Conservation (phyloP, 2,113 vertebrate species). For the Phalacrocorax pelagicus region DNA sequence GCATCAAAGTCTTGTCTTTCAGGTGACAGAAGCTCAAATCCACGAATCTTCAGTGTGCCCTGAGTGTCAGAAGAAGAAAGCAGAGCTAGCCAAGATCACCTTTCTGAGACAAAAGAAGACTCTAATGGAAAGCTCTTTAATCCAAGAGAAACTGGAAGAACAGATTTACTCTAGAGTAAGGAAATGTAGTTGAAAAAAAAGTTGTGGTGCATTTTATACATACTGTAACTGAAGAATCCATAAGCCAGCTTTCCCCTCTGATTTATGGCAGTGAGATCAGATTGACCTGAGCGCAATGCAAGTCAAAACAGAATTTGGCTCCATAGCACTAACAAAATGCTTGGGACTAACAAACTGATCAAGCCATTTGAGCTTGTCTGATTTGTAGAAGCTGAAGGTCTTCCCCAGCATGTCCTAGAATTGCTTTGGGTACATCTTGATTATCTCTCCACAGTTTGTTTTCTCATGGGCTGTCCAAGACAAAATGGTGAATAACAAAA, state of each 20-base stretch:
- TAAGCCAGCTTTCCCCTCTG: not conserved
- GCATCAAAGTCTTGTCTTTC: not conserved
- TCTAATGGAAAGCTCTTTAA: slow-evolving; percentile 63
- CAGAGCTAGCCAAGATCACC: slow-evolving; percentile 65
- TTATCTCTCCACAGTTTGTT: not conserved
- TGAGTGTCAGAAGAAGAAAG: slow-evolving; percentile 59
- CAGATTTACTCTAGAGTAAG: slow-evolving; percentile 55
- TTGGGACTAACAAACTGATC: not conserved
- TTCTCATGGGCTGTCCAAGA: not conserved
- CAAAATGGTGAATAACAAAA: not conserved
- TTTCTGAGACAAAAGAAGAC: slow-evolving; percentile 75
- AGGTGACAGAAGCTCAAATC: slow-evolving; percentile 63
- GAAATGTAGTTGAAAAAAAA: not conserved
- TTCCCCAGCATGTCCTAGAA: not conserved
- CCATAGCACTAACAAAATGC: not conserved
- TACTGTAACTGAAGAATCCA: not conserved
- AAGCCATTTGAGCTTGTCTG: not conserved
- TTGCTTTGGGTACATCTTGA: not conserved
- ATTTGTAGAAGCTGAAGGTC: not conserved
- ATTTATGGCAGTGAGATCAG: not conserved
- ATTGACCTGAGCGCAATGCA: not conserved
- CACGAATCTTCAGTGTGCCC: slow-evolving; percentile 56
- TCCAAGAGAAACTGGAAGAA: slow-evolving; percentile 72
- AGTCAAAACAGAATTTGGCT: not conserved
- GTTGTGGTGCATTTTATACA: not conserved